phyloP scores from a whole-genome alignment of 2,888 invertebrate species.

The Hirudinaria manillensis region DNA sequence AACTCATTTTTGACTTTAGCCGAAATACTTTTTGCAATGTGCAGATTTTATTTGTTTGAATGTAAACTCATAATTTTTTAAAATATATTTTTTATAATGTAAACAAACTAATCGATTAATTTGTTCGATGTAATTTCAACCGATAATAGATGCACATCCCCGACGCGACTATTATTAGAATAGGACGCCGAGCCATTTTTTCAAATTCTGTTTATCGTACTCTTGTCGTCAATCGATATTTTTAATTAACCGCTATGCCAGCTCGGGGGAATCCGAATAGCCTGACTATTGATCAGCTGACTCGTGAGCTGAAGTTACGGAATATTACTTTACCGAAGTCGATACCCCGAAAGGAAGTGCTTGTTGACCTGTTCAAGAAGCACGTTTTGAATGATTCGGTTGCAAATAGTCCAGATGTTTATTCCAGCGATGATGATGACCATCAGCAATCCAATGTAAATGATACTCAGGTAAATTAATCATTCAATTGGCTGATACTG shows the following conservation, averaged over 20 bases:
- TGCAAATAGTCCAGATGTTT: conserved; percentile 5
- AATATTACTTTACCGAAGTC: conserved; percentile 16
- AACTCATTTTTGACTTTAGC: no score
- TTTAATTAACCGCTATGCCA: neutral
- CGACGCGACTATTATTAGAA: neutral
- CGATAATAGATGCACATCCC: no score
- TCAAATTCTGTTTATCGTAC: conserved; percentile 1
- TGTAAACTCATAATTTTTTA: no score
- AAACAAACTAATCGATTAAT: no score
- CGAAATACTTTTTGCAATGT: no score
- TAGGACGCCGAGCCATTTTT: conserved; percentile 22
- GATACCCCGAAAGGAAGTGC: conserved; percentile 15
- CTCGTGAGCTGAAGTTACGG: conserved; percentile 21
- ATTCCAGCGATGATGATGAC: conserved; percentile 16
- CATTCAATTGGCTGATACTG: no score
- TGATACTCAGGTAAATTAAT: no score
- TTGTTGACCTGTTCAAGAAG: conserved; percentile 25
- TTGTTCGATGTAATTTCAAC: no score
- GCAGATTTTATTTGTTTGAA: no score
- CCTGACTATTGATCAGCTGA: conserved; percentile 23
- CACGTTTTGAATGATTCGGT: conserved; percentile 10
- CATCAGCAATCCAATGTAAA: neutral
- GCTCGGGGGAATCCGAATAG: conserved; percentile 14
- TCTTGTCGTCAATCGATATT: neutral
- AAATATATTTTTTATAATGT: no score